Percentiles rank a stretch among this genome's conserved stretches.
Evolutionary conservation across 2,113 vertebrate genomes (phyloP).

Genomic region (Lanius ludovicianus): DNA sequence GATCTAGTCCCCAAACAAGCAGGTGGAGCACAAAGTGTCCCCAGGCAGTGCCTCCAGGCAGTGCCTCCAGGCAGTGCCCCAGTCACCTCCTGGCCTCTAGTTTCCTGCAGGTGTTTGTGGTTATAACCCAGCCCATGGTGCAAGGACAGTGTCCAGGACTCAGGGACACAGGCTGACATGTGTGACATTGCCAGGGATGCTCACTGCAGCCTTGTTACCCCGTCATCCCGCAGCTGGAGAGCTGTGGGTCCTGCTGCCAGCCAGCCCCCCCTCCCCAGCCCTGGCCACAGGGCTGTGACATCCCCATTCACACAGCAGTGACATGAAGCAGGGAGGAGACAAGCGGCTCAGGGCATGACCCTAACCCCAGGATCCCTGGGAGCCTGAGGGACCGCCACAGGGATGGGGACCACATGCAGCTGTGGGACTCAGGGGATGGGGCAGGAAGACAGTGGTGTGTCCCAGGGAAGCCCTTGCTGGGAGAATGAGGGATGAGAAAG

Average conservation of each 20-base stretch:
- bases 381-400: neutral
- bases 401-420: neutral
- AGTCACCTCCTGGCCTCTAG: neutral
- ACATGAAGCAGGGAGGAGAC: neutral
- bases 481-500: fast-evolving
- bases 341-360: fast-evolving
- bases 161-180: fast-evolving
- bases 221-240: fast-evolving
- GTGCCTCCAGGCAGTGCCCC: neutral
- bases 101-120: neutral
- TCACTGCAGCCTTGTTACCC: neutral
- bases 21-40: neutral
- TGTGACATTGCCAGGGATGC: neutral
- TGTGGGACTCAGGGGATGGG: fast-evolving
- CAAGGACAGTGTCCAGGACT: neutral
- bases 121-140: neutral
- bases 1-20: neutral
- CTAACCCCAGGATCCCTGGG: neutral
- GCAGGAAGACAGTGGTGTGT: neutral
- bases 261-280: neutral
- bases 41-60: neutral
- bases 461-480: fast-evolving
- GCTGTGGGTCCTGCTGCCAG: neutral
- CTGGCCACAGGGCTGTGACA: fast-evolving
- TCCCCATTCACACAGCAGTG: fast-evolving